Evolutionary conservation across 2,797 vertebrate species (phyloP).

Genomic region (Cyclopterus lumpus): DNA sequence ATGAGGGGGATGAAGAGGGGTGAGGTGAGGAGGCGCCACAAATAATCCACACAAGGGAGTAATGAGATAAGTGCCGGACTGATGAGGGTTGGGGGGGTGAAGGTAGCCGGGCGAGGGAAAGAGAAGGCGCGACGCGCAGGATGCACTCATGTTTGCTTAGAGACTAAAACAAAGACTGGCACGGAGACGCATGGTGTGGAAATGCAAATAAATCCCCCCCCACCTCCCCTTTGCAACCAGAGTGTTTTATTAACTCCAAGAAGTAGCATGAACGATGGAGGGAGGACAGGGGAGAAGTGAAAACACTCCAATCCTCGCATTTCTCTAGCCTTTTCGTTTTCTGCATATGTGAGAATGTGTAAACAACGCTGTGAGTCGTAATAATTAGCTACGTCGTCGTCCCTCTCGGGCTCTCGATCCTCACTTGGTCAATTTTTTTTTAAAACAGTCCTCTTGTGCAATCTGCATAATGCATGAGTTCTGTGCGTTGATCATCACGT

Average conservation of each 20-base stretch:
- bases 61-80: constrained; percentile 54
- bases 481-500: constrained; percentile 58
- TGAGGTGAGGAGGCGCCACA: constrained; percentile 38
- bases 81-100: not conserved
- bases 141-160: constrained; percentile 58
- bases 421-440: too few relatives aligned
- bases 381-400: constrained; percentile 50
- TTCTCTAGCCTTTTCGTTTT: constrained; percentile 44
- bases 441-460: constrained; percentile 46
- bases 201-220: constrained; percentile 62
- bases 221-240: constrained; percentile 26
- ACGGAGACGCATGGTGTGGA: constrained; percentile 42
- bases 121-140: constrained; percentile 30
- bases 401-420: too few relatives aligned
- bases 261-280: constrained; percentile 43
- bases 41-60: constrained; percentile 48
- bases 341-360: constrained; percentile 53
- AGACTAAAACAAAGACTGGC: constrained; percentile 62
- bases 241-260: constrained; percentile 63
- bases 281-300: constrained; percentile 38
- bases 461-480: constrained; percentile 71
- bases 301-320: constrained; percentile 34
- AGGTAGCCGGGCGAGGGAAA: constrained; percentile 17
- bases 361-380: constrained; percentile 50
- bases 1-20: constrained; percentile 25